Evolutionary conservation across 2,888 invertebrate species (phyloP).

Genomic region (Branchellion lobata): DNA sequence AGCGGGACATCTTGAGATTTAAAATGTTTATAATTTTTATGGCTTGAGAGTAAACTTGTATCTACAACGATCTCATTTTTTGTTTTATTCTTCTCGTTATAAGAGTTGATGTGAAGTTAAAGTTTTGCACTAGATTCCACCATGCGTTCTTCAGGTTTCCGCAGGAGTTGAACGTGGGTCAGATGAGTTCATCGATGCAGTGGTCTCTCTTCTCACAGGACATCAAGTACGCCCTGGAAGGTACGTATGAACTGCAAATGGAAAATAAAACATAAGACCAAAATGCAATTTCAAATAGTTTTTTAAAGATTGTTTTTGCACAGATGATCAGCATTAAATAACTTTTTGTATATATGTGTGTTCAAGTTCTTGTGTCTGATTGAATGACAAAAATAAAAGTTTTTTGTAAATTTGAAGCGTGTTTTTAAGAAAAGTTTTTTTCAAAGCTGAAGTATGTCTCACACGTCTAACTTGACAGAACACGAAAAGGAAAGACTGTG

Average conservation of each 20-base stretch:
- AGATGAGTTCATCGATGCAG: slow-evolving; percentile 94
- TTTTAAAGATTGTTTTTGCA: neutral
- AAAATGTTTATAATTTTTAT: neutral
- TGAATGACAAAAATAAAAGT: neutral
- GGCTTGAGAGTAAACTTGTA: neutral
- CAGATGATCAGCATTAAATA: neutral
- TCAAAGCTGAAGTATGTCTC: too few species aligned
- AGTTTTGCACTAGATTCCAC: too few species aligned
- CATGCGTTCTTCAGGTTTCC: too few species aligned
- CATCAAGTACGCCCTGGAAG: slow-evolving; percentile 90
- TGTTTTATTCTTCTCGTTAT: neutral
- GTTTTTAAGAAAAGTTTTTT: too few species aligned
- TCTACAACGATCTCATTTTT: neutral
- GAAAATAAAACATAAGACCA: neutral
- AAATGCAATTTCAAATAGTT: neutral
- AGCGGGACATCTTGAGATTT: too few species aligned
- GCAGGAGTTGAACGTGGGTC: slow-evolving; percentile 95
- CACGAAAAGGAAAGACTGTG: slow-evolving; percentile 90
- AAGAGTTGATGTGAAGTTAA: neutral
- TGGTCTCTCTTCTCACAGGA: slow-evolving; percentile 91
- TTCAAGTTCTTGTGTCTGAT: neutral
- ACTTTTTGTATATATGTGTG: neutral
- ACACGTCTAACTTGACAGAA: slow-evolving; percentile 68
- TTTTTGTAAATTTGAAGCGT: too few species aligned
- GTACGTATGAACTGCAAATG: slow-evolving; percentile 56